phyloP scores from a whole-genome alignment of 2,797 vertebrate genomes.

The Loriculus beryllinus region DNA sequence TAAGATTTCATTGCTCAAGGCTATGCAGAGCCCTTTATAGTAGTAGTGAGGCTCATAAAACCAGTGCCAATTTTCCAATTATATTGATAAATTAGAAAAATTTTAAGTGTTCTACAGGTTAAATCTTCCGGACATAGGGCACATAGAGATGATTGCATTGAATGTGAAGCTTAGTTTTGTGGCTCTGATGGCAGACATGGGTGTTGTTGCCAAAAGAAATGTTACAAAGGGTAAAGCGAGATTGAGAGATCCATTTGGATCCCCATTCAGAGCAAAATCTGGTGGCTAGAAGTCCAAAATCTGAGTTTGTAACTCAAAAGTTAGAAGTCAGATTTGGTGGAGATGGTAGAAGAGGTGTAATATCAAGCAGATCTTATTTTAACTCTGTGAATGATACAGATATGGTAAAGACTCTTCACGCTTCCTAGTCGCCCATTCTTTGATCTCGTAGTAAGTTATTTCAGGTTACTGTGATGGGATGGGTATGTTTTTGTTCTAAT shows the following conservation, averaged over 20 bases:
- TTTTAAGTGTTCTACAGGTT: not conserved
- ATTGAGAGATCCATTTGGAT: not conserved
- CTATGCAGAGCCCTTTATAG: not conserved
- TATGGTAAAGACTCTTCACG: not conserved
- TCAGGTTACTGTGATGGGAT: not conserved
- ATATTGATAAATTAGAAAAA: not conserved
- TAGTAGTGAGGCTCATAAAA: not conserved
- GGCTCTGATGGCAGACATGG: not conserved
- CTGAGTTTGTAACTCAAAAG: not conserved
- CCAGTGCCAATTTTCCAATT: not conserved
- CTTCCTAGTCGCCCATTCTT: not conserved
- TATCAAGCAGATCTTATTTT: not conserved
- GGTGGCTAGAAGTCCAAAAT: not conserved
- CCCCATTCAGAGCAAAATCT: not conserved
- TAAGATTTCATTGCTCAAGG: not conserved
- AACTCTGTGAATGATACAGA: not conserved
- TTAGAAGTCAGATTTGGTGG: not conserved
- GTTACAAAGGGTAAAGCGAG: not conserved
- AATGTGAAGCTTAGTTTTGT: not conserved
- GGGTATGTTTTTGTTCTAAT: not conserved
- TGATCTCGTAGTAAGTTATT: not conserved
- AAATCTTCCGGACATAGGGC: not conserved
- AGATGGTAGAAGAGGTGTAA: not conserved
- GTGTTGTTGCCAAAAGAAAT: not conserved
- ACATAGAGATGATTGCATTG: fast-evolving